phyloP scores from a whole-genome alignment of 2,113 vertebrate genomes.

The Dicrurus megarhynchus region DNA sequence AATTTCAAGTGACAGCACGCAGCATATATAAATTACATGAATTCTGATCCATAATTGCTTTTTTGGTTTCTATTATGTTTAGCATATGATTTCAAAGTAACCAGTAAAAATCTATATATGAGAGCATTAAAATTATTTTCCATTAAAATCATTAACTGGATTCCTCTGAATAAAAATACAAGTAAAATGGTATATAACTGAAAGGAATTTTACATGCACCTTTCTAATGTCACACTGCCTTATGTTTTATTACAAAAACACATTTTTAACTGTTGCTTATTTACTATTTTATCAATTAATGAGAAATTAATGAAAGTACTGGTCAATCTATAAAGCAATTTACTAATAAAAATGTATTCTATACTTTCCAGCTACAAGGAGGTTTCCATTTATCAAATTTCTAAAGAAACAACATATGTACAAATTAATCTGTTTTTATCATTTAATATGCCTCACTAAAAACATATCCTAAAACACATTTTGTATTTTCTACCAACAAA shows the following conservation, averaged over 20 bases:
- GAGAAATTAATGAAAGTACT: constrained; percentile 26
- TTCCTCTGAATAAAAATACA: neutral
- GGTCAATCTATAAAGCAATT: constrained; percentile 15
- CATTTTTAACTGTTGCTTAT: constrained; percentile 19
- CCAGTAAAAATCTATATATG: neutral
- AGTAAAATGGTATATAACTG: neutral
- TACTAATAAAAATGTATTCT: constrained; percentile 48
- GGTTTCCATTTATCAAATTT: constrained; percentile 56
- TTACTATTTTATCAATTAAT: neutral
- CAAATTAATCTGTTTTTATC: constrained; percentile 34
- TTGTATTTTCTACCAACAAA: constrained; percentile 72
- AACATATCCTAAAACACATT: constrained; percentile 56
- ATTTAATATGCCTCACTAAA: constrained; percentile 56
- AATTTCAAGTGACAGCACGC: neutral
- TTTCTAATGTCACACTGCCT: neutral
- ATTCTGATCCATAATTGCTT: neutral
- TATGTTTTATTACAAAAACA: neutral
- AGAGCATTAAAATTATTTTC: constrained; percentile 3
- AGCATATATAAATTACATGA: neutral
- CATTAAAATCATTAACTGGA: constrained; percentile 19
- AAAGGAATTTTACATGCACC: constrained; percentile 18
- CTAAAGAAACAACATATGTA: constrained; percentile 51
- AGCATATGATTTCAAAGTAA: neutral
- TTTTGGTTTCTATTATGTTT: neutral
- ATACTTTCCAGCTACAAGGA: neutral